These are phyloP conservation scores for Falco berigora DNA, from an alignment of 2,797 vertebrate species.

Conservation along the genomic window DNA sequence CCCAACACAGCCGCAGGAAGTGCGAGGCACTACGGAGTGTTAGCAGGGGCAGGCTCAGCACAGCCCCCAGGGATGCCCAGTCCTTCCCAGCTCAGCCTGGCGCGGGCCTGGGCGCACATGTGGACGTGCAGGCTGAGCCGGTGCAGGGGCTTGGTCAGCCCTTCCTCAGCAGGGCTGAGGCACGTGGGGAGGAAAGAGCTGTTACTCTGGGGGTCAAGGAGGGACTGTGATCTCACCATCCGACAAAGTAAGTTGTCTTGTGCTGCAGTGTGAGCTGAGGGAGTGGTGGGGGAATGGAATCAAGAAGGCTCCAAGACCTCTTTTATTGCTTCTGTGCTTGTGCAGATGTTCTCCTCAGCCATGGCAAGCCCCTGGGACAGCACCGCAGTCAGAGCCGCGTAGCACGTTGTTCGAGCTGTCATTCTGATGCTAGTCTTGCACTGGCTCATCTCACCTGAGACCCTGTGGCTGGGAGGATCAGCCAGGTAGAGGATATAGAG, in stretches of 20 bases:
- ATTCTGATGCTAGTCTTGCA: neutral
- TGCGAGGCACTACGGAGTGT: neutral
- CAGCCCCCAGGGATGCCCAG: neutral
- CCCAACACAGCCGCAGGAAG: neutral
- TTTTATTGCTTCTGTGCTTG: conserved; percentile 41
- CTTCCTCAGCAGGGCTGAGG: neutral
- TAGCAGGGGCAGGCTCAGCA: neutral
- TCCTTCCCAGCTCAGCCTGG: neutral
- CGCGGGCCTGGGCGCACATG: neutral
- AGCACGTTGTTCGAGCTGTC: neutral
- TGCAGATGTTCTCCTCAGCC: conserved; percentile 43
- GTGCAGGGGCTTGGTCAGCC: neutral
- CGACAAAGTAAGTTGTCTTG: neutral
- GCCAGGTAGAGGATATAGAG: conserved; percentile 46
- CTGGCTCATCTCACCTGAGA: conserved; percentile 29
- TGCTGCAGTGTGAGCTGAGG: neutral
- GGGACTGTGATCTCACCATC: neutral
- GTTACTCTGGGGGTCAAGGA: neutral
- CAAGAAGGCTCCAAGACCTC: neutral
- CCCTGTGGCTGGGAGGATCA: conserved; percentile 49
- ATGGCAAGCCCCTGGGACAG: neutral
- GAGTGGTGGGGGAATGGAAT: neutral
- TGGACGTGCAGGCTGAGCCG: fast-evolving
- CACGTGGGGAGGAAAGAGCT: neutral
- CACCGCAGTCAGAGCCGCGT: neutral